These are phyloP conservation scores for Aphelinus atriplicis DNA, from an alignment of 1,140 invertebrate species.

Conservation along the genomic window DNA sequence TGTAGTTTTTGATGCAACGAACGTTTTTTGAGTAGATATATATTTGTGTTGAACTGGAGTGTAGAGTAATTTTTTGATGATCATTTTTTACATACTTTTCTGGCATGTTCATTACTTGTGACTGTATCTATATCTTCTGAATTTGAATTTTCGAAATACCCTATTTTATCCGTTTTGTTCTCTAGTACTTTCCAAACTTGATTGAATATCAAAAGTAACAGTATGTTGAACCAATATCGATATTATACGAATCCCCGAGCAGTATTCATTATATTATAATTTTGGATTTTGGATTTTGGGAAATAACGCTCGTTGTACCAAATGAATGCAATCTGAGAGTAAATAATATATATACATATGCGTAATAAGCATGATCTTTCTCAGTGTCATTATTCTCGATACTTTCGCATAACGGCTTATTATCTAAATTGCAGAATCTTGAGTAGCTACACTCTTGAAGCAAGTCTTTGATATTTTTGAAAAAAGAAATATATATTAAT, in stretches of 20 bases:
- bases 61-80: too few species aligned
- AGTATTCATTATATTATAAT: not conserved
- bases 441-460: slow-evolving; percentile 15
- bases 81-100: too few species aligned
- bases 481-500: slow-evolving; percentile 4
- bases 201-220: too few species aligned
- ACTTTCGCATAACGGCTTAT: slow-evolving; percentile 49
- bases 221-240: too few species aligned
- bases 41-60: not conserved
- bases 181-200: too few species aligned
- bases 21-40: not conserved
- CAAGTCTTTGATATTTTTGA: slow-evolving; percentile 16
- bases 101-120: not conserved
- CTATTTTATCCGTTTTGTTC: too few species aligned
- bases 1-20: slow-evolving; percentile 34
- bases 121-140: not conserved
- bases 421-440: slow-evolving; percentile 39
- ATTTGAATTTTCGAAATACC: not conserved
- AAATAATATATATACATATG: slow-evolving; percentile 47
- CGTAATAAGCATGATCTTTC: slow-evolving; percentile 63
- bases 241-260: not conserved
- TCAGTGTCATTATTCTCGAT: slow-evolving; percentile 48
- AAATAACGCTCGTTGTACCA: slow-evolving; percentile 26
- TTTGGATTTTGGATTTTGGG: slow-evolving; percentile 7
- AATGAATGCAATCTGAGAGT: slow-evolving; percentile 35